phyloP scores from a whole-genome alignment of 2,888 invertebrate genomes.

The Sphaerophoria rueppellii region DNA sequence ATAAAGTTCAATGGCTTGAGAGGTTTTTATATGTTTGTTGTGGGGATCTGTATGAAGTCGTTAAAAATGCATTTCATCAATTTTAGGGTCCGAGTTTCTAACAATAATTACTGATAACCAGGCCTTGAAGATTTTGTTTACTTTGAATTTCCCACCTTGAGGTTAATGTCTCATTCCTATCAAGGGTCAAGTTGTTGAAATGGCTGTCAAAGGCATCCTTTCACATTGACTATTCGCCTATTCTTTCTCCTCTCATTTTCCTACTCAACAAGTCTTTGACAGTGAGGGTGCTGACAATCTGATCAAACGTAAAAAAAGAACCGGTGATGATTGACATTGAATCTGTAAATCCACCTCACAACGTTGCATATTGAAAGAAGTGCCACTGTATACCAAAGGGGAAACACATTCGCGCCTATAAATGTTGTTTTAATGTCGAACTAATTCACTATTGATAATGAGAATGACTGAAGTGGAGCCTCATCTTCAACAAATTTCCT shows the following conservation, averaged over 20 bases:
- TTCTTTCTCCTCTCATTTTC: constrained; percentile 30
- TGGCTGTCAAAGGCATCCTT: too few relatives aligned
- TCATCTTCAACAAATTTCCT: constrained; percentile 17
- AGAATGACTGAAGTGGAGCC: constrained; percentile 36
- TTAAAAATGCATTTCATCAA: background rate
- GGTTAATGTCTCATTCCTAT: too few relatives aligned
- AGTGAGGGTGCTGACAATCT: too few relatives aligned
- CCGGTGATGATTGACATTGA: constrained; percentile 52
- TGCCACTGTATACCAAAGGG: constrained; percentile 28
- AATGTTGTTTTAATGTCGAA: constrained; percentile 35
- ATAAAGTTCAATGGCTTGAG: background rate
- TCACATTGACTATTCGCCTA: too few relatives aligned
- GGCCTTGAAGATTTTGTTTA: too few relatives aligned
- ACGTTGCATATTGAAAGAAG: background rate
- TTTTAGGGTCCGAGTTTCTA: too few relatives aligned
- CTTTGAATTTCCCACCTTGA: too few relatives aligned
- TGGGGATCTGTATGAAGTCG: background rate
- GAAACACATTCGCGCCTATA: background rate
- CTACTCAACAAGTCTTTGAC: too few relatives aligned
- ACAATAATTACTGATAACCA: too few relatives aligned
- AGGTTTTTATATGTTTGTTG: background rate
- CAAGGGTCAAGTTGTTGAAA: too few relatives aligned
- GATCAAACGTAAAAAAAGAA: constrained; percentile 4
- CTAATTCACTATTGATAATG: constrained; percentile 64
- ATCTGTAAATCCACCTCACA: constrained; percentile 63